Evolutionary conservation across 1,140 invertebrate species (phyloP), one percentile per base, ranked within the genome.

Genomic region (Brachionus rubens): DNA sequence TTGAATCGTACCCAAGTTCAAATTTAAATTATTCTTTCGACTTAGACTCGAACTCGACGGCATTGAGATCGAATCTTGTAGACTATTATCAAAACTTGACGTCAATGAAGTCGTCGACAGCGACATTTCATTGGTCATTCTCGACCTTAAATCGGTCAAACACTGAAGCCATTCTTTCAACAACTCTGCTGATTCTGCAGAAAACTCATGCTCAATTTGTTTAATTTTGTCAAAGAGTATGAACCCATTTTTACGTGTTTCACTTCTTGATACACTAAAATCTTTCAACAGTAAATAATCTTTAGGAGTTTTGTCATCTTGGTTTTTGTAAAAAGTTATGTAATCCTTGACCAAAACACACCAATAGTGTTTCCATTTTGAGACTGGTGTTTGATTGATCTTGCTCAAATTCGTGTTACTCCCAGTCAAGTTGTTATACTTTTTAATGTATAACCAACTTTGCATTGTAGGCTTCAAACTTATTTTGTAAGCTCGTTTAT

Each of bases 191-290:
- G 28, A 36, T 19, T 72, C 68, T 10, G 68, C 30, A 72, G 48
- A 72, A 54, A 72, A 72, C 24, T 72, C 68, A 21, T 72, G 68
- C 24, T 72, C 68, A 26, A 72, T 48, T 54, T 72, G 68, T 30
- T 72, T 72, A 1, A 50, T 48, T 24, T 72, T 72, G 19, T 72
- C 68, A 72, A 14, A 72, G 12, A 72, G 19, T 14, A 72, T 12
- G 24, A 72, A 72, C 1, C 68, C 68, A 54, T 54, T 30, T 41
- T 52, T 72, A 1, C 21, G 19, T 21, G 14, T 54, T 40, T 30
- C 33, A 21, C 68, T 72, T 19, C 14, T 72, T 21, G 16, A 28
- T 14, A 72, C 19, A 21, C 26, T 72, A 72, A 72, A 72, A 54
- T 72, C 68, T 26, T 72, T 72, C n/a, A 72, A 36, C 24, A 72